These are phyloP conservation scores for Proctacanthus coquilletti DNA, from an alignment of 1,140 invertebrate genomes.

Conservation along the genomic window DNA sequence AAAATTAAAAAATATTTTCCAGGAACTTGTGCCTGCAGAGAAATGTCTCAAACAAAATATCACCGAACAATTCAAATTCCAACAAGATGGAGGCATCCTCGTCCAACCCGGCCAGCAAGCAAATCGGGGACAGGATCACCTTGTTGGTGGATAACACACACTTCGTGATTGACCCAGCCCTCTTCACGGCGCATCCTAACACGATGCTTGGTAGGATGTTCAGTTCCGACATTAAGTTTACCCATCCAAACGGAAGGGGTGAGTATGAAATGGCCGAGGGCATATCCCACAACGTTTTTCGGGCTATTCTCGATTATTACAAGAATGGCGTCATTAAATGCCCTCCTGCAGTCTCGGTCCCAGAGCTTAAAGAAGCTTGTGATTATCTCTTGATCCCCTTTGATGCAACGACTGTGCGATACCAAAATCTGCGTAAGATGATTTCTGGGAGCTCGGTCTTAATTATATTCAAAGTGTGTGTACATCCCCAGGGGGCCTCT, in stretches of 20 bases:
- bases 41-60: too few species aligned
- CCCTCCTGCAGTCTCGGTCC: constrained; percentile 68
- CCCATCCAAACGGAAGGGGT: constrained; percentile 84
- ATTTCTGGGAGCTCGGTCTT: constrained; percentile 5
- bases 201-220: constrained; percentile 96
- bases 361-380: constrained; percentile 93
- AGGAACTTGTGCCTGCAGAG: too few species aligned
- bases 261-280: constrained; percentile 99
- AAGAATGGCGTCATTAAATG: constrained; percentile 74
- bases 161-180: constrained; percentile 77
- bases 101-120: too few species aligned
- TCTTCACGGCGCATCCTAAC: constrained; percentile 83
- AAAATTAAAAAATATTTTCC: too few species aligned
- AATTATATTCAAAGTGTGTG: constrained; percentile 10
- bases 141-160: constrained; percentile 87
- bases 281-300: constrained; percentile 87
- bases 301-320: constrained; percentile 93
- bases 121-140: constrained; percentile 43
- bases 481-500: constrained; percentile 60
- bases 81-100: too few species aligned
- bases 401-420: constrained; percentile 88
- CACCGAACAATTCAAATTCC: too few species aligned
- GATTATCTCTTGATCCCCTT: constrained; percentile 98
- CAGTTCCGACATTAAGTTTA: constrained; percentile 83
- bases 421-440: constrained; percentile 81